Base-by-base conservation (phyloP, 37 sponge, comb jelly and placozoan species). In the Diacarnus erythraeanus region DNA sequence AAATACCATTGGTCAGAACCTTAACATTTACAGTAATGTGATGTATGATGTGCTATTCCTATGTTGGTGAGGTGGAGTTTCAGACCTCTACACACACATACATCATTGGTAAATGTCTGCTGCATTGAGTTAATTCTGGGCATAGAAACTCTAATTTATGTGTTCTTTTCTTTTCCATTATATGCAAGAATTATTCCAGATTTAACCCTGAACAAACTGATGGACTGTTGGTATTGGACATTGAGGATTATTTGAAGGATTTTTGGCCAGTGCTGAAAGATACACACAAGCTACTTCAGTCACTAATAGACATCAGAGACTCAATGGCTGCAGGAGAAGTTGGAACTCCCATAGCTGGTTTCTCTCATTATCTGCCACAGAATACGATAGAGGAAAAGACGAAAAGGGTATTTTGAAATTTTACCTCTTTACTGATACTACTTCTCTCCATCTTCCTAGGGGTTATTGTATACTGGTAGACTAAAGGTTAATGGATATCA, bases 401-500 rank as follows among this genome's bases (percentile, higher is more conserved):
- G 43, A 79, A 74, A 58, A 72, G 31, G 64, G 87, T 79, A 38
- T n/a, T 23, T 26, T 63, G 64, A n/a, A 29, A 63, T 63, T 23
- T 20, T 23, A 23, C 8, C 9, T 23, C 25, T 8, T n/a, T 63
- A 26, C 56, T 23, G 15, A 63, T 23, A 63, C n/a, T 63, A 63
- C n/a, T 63, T n/a, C 29, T 63, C 27, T 63, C 64, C 15, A 9
- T 18, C 41, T 36, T 71, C 54, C 20, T 29, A 89, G 91, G 91
- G 87, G 42, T 30, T 57, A 3, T 54, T 74, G 1, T 23, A 81
- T 2, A 23, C 42, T 43, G 91, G 91, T 20, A 78, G 56, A 30
- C 74, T 90, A n/a, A 75, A 56, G 61, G 87, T 90, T 18, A 90
- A 56, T 58, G 38, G 61, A 12, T 71, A 59, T 33, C 82, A 71